These are phyloP conservation scores for Centropus unirufus DNA, from an alignment of 2,113 vertebrate species.

Conservation along the genomic window DNA sequence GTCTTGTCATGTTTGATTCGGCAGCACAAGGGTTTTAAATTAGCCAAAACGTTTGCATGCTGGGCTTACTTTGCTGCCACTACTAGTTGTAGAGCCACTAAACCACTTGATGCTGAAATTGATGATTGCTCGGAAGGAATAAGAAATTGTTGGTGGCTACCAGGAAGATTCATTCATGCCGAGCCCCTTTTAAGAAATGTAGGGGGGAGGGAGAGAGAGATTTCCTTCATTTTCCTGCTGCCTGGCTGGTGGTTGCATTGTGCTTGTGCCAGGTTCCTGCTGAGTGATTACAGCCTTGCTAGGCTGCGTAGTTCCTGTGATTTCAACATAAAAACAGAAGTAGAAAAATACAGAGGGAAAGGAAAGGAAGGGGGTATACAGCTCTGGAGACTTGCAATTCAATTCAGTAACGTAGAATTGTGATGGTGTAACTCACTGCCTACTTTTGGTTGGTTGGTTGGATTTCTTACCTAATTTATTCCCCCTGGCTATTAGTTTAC, in stretches of 20 bases:
- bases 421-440: not conserved
- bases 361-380: not conserved
- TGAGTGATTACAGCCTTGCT: constrained; percentile 71
- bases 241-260: constrained; percentile 53
- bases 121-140: constrained; percentile 75
- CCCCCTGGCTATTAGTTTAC: not conserved
- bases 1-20: constrained; percentile 80
- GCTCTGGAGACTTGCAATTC: constrained; percentile 31
- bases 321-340: constrained; percentile 68
- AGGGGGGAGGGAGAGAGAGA: constrained; percentile 31
- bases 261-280: constrained; percentile 53
- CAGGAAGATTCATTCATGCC: constrained; percentile 60
- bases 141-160: constrained; percentile 70
- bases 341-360: constrained; percentile 8
- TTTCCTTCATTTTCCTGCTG: constrained; percentile 54
- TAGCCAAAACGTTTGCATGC: constrained; percentile 75
- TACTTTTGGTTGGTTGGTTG: not conserved
- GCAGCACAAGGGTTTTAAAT: constrained; percentile 80
- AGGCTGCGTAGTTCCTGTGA: constrained; percentile 69
- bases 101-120: constrained; percentile 76
- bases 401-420: constrained; percentile 11
- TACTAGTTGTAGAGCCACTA: constrained; percentile 53
- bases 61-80: constrained; percentile 67
- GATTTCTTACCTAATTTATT: not conserved
- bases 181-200: constrained; percentile 58